Conservation (phyloP, 1,140 invertebrate genomes). For the Conus ventricosus region DNA sequence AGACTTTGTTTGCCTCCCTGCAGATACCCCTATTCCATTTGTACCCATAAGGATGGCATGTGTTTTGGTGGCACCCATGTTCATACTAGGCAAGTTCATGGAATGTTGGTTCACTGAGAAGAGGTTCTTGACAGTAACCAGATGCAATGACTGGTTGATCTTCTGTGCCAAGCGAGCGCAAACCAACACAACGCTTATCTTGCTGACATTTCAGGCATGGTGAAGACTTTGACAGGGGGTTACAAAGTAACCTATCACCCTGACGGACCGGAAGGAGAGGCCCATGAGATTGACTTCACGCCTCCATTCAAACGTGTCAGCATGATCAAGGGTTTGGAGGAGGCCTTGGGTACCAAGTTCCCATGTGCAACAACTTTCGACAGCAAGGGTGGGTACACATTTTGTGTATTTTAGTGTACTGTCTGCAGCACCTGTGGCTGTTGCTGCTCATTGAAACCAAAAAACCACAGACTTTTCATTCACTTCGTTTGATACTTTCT, state of each 20-base stretch:
- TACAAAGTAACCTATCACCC: slow-evolving; percentile 93
- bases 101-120: too few relatives aligned
- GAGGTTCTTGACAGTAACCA: too few relatives aligned
- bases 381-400: slow-evolving; percentile 68
- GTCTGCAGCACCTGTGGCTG: too few relatives aligned
- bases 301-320: slow-evolving; percentile 95
- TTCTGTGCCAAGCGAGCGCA: neutral
- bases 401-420: too few relatives aligned
- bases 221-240: slow-evolving; percentile 81
- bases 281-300: slow-evolving; percentile 94
- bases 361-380: slow-evolving; percentile 80
- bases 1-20: too few relatives aligned
- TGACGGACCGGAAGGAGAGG: slow-evolving; percentile 85
- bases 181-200: neutral
- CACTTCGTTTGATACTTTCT: too few relatives aligned
- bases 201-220: slow-evolving; percentile 78
- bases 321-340: slow-evolving; percentile 94
- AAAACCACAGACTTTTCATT: too few relatives aligned
- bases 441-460: too few relatives aligned
- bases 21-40: too few relatives aligned
- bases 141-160: neutral
- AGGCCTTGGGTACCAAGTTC: slow-evolving; percentile 87
- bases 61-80: too few relatives aligned
- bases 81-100: too few relatives aligned
- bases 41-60: too few relatives aligned